Evolutionary conservation across 2,113 vertebrate genomes (phyloP), one percentile per base, ranked within the genome.

Genomic region (Gymnarchus niloticus): DNA sequence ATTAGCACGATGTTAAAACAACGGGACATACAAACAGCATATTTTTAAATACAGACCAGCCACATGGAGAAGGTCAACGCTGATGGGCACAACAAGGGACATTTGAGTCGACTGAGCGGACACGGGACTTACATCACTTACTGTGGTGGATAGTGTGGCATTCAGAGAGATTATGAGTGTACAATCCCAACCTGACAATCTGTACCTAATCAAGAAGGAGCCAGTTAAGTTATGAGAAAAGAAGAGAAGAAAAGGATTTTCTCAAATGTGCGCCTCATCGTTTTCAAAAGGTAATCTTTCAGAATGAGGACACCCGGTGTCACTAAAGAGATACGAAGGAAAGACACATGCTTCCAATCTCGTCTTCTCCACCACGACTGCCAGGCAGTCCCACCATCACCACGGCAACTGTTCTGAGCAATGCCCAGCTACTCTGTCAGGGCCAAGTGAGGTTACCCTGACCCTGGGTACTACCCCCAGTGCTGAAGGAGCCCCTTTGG

Each of bases 401-500:
- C 59, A 33, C 28, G 78, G 89, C 61, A 83, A 87, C 84, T 44
- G 85, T 84, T 92, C 49, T 49, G 59, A 69, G 87, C 87, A 90
- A 90, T 83, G 89, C 85, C 92, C 86, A 86, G 86, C 87, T 87
- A 85, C 44, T 88, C 6, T 91, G 56, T 88, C 51, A 28, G 89
- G 87, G 90, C 86, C 87, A 88, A 86, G 84, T 48, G 88, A 83
- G 88, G 88, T 89, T 89, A 90, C 87, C 89, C 87, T 89, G 90
- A 87, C 89, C 91, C 65, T 87, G 88, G 87, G 87, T 89, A 91
- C 88, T 89, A 89, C 77, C 89, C 41, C n/a, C 87, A 90, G 8
- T 87, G 91, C 91, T 87, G 91, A 90, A 87, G 88, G 84, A 86
- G 89, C 76, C 91, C 91, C 90, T 88, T 89, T 89, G 76, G 81